These are phyloP conservation scores for Limnothrissa miodon DNA, from an alignment of 2,113 vertebrate species.

Conservation along the genomic window DNA sequence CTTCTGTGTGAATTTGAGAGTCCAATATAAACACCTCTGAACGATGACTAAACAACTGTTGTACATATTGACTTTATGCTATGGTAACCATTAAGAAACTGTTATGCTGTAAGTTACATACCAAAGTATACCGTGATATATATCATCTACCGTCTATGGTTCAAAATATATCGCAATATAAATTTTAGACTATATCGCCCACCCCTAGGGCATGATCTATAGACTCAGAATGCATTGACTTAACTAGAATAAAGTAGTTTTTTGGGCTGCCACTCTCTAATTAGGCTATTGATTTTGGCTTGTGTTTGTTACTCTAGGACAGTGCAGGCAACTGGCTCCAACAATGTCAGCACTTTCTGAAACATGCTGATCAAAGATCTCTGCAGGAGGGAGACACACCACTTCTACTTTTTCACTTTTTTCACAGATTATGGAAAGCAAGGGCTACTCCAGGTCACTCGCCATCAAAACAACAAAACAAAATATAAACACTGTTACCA, in stretches of 20 bases:
- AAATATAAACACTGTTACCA: background rate
- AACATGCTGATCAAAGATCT: slow-evolving; percentile 13
- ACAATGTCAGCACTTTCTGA: background rate
- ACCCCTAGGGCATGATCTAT: too few species aligned
- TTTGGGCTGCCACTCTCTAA: background rate
- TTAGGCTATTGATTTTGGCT: background rate
- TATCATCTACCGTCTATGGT: too few species aligned
- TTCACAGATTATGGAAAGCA: background rate
- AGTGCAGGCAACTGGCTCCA: background rate
- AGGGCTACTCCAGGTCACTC: background rate
- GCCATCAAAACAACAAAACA: background rate
- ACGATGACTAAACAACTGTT: too few species aligned
- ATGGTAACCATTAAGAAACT: too few species aligned
- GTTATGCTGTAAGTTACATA: too few species aligned
- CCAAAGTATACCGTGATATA: too few species aligned
- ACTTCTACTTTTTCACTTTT: background rate
- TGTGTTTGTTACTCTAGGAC: background rate
- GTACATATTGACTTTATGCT: too few species aligned
- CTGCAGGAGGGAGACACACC: background rate
- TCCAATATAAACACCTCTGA: too few species aligned
- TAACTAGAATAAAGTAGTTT: background rate
- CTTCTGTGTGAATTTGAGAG: too few species aligned
- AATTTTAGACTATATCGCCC: too few species aligned
- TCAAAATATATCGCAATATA: too few species aligned
- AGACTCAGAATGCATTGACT: background rate